Conservation (phyloP, 92 coral and sea anemone genomes). For the Montipora capitata region DNA sequence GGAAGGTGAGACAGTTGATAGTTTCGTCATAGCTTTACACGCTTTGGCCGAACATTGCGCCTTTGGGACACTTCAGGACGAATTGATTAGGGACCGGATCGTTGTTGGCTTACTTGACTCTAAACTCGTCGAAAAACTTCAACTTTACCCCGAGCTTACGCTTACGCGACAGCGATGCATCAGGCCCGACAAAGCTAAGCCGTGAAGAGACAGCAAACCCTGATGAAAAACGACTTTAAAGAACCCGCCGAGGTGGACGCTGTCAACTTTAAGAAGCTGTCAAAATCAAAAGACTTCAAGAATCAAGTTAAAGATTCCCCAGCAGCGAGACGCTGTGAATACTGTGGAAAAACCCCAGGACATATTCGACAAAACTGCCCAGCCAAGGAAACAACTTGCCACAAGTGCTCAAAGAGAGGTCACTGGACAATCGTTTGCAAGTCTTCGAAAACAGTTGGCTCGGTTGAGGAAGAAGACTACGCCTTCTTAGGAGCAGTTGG, state of each 20-base stretch:
- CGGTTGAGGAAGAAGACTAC: slow-evolving; percentile 18
- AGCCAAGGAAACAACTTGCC: slow-evolving; percentile 54
- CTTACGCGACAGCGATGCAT: slow-evolving; percentile 49
- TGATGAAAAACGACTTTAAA: slow-evolving; percentile 50
- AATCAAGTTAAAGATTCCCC: background rate
- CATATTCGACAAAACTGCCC: slow-evolving; percentile 58
- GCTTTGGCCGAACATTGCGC: background rate
- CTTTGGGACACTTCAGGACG: slow-evolving; percentile 37
- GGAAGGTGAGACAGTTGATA: background rate
- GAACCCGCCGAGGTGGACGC: slow-evolving; percentile 44
- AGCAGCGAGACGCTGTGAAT: background rate
- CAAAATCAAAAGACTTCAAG: background rate
- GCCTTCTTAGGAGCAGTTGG: slow-evolving; percentile 35
- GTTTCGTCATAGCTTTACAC: background rate
- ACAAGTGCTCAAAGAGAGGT: slow-evolving; percentile 45
- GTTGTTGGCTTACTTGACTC: slow-evolving; percentile 74
- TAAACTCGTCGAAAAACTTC: slow-evolving; percentile 63
- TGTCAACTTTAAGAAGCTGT: slow-evolving; percentile 6
- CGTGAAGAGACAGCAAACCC: slow-evolving; percentile 37
- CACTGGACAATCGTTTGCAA: background rate
- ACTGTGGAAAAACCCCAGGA: slow-evolving; percentile 38
- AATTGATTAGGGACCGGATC: slow-evolving; percentile 44
- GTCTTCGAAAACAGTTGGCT: slow-evolving; percentile 6
- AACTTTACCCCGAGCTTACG: slow-evolving; percentile 63
- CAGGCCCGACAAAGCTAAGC: slow-evolving; percentile 69